Base-by-base conservation (phyloP, 2,888 invertebrate genomes). In the Calameuta pallipes region DNA sequence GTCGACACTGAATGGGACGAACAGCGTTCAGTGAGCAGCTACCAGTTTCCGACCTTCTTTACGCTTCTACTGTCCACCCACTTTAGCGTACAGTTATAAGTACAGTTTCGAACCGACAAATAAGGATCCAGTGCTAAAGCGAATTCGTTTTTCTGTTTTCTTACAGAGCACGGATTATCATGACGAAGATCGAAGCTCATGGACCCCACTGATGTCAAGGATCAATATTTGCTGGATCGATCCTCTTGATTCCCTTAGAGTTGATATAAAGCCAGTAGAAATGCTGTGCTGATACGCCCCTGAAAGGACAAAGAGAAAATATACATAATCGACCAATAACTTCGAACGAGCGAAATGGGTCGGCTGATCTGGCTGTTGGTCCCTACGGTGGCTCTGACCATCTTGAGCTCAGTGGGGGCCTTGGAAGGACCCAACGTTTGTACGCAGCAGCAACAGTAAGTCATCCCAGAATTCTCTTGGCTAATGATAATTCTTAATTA, bases 351-450 rank as follows among this genome's bases (percentile, higher is more conserved):
- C 30, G 77, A 33, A 30, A 85, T 84, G 86, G 70, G 35, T 30
- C 41, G 68, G 6, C 31, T 74, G n/a, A 74, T 76, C 11, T 80
- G 75, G 78, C 37, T 83, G 33, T 11, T 83, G 15, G 41, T 41
- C 6, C 6, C 41, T 6, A 75, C 75, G 68, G 78, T 33, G 3
- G 9, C 73, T 13, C 74, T 77, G 23, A 56, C 68, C 73, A 23
- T 81, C 75, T 74, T 71, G 35, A 69, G 31, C 11, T 76, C 90
- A 15, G 70, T 15, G 41, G 33, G 70, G 1, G 70, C 33, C 70
- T 70, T 95, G 15, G 94, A 95, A 84, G 97, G 96, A 75, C 95
- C 96, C 36, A 96, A 97, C 92, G 94, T 97, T 80, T 97, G 97
- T 92, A 95, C 95, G 12, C 94, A 94, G 85, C 95, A 96, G 88